A percentile compares a stretch with the other conserved stretches of the same genome.
These are phyloP conservation scores for Neosilurus hyrtlii DNA, from an alignment of 2,797 vertebrate species.

Conservation along the genomic window DNA sequence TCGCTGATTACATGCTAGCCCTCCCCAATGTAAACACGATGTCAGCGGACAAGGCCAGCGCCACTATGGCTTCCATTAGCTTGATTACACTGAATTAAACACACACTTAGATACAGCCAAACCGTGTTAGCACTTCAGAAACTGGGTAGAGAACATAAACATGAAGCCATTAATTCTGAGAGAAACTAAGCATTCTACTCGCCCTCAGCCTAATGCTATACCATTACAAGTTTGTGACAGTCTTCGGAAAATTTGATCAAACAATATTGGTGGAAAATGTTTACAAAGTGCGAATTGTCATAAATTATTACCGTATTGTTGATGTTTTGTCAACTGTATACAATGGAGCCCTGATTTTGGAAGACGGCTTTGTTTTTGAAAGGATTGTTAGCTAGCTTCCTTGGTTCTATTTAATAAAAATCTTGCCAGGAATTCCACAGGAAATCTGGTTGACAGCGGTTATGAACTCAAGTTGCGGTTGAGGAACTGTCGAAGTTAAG, in stretches of 20 bases:
- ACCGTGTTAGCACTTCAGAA: conserved; percentile 22
- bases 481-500: no score
- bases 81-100: conserved; percentile 65
- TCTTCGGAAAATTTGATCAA: background rate
- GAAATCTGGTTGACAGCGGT: background rate
- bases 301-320: no score
- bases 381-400: background rate
- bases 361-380: background rate
- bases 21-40: conserved; percentile 66
- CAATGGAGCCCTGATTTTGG: background rate
- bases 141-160: conserved; percentile 38
- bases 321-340: background rate
- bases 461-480: background rate
- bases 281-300: background rate
- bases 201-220: background rate
- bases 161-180: conserved; percentile 30
- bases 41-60: conserved; percentile 57
- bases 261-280: background rate
- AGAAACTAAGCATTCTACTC: conserved; percentile 12
- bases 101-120: conserved; percentile 52
- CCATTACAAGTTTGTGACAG: background rate
- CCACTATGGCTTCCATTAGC: conserved; percentile 65
- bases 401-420: background rate
- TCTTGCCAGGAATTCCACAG: background rate
- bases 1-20: conserved; percentile 64